phyloP scores from a whole-genome alignment of 2,113 vertebrate genomes.

The Genyomyrus donnyi region DNA sequence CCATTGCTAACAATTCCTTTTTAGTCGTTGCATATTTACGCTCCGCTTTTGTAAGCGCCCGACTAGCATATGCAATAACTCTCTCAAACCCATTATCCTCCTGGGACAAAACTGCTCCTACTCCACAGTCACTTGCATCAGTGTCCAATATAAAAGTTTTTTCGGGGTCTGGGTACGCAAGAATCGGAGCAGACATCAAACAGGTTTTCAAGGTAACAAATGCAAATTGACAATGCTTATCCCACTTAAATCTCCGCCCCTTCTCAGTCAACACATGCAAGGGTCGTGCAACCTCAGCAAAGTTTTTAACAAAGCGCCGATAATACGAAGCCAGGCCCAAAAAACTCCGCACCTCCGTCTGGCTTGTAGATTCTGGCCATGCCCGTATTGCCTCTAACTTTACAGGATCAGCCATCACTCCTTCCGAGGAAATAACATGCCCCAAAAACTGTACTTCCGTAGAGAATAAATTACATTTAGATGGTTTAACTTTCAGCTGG shows the following conservation, averaged over 20 bases:
- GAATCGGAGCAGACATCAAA: background rate
- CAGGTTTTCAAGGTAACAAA: background rate
- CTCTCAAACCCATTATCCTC: background rate
- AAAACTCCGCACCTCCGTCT: slow-evolving; percentile 3
- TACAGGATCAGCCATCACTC: background rate
- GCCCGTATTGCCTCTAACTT: background rate
- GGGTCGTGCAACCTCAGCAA: too few species aligned
- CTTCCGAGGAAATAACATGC: slow-evolving; percentile 7
- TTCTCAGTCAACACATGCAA: too few species aligned
- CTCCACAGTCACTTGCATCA: slow-evolving; percentile 3
- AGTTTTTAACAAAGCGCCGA: background rate
- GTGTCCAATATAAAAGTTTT: background rate
- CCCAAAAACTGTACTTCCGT: slow-evolving; percentile 1
- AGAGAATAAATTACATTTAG: slow-evolving; percentile 11
- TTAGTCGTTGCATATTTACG: too few species aligned
- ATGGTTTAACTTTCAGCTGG: background rate
- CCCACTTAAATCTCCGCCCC: too few species aligned
- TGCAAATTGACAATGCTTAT: background rate
- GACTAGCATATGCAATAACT: slow-evolving; percentile 9
- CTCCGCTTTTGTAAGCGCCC: background rate
- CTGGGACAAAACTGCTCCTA: slow-evolving; percentile 12
- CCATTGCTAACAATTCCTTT: too few species aligned
- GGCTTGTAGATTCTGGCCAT: background rate
- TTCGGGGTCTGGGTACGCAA: slow-evolving; percentile 10
- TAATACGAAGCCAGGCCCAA: slow-evolving; percentile 1